A percentile compares a stretch with the other conserved stretches of the same genome.
These are phyloP conservation scores for Eristalis arbustorum DNA, from an alignment of 2,888 invertebrate species.

Conservation along the genomic window DNA sequence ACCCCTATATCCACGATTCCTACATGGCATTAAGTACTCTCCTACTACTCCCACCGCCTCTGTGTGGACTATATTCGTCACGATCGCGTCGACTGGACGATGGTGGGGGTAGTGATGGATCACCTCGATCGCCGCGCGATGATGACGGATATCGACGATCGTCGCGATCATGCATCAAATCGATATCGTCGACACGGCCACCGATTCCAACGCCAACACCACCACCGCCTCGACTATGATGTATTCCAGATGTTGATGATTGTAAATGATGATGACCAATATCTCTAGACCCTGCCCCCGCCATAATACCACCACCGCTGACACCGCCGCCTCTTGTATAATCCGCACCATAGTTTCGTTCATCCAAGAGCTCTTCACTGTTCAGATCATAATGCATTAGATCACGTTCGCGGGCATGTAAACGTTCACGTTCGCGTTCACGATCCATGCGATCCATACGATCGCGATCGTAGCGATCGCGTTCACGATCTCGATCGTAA, in stretches of 20 bases:
- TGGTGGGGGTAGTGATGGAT: slow-evolving; percentile 75
- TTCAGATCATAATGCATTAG: slow-evolving; percentile 80
- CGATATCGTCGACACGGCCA: slow-evolving; percentile 77
- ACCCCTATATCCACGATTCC: slow-evolving; percentile 82
- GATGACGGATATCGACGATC: slow-evolving; percentile 74
- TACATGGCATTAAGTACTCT: slow-evolving; percentile 81
- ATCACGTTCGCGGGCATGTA: slow-evolving; percentile 79
- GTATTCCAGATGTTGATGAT: slow-evolving; percentile 72
- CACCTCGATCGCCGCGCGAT: slow-evolving; percentile 74
- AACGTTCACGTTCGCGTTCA: slow-evolving; percentile 76
- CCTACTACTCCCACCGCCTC: slow-evolving; percentile 81
- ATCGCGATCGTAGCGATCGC: slow-evolving; percentile 71
- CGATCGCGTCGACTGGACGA: slow-evolving; percentile 78
- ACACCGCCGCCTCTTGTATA: slow-evolving; percentile 75
- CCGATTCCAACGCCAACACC: slow-evolving; percentile 69
- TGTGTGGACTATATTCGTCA: slow-evolving; percentile 81
- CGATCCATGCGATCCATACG: slow-evolving; percentile 67
- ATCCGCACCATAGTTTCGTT: slow-evolving; percentile 77
- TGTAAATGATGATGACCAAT: slow-evolving; percentile 65
- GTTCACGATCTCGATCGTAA: slow-evolving; percentile 74
- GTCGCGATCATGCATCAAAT: slow-evolving; percentile 78
- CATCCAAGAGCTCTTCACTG: slow-evolving; percentile 79
- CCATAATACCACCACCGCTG: slow-evolving; percentile 4
- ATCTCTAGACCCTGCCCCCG: neutral
- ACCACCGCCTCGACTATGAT: slow-evolving; percentile 72